Base-by-base conservation (phyloP, 2,888 invertebrate species). In the Hemaris fuciformis region DNA sequence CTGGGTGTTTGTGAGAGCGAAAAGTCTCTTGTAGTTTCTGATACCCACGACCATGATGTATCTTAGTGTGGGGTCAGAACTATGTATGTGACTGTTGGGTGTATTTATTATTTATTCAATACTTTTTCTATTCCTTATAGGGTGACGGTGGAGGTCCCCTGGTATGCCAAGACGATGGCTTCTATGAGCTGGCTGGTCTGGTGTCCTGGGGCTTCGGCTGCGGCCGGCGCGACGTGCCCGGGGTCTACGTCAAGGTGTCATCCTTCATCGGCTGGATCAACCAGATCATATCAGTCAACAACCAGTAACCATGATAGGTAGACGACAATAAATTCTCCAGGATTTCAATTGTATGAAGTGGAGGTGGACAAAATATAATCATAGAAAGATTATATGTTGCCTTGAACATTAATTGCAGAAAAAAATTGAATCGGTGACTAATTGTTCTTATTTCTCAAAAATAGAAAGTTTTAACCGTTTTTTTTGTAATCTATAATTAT, bases 221-320 rank as follows among this genome's bases (percentile, higher is more conserved):
- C 84, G 98, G 98, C n/a, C 94, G 98, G 46, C 94, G 95, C 66
- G 97, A 98, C 87, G 98, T 98, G 61, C 99, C 99, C 31, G 99
- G 98, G n/a, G 98, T 99, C 66, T 99, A 99, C 86, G 98, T 98
- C 27, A 98, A 98, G 92, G 98, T 99, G 8, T 98, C 98, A 3
- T 95, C 98, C 46, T 99, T 98, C 90, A 97, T 98, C 75, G 97
- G 98, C 69, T 99, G 99, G 99, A 98, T 99, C 83, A 98, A 98
- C 93, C 98, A 98, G 93, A 98, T 98, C 75, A 98, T 98, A 81
- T 98, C 98, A 82, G 98, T 98, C 75, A 98, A 98, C 90, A 98
- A 98, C 89, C 94, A 96, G 88, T 96, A 95, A 85, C 71, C 66
- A 57, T 25, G n/a, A 10, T 31, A 31, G 34, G 7, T 57, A 41